Base-by-base conservation (phyloP, 1,140 invertebrate genomes). In the Drosophila yakuba region DNA sequence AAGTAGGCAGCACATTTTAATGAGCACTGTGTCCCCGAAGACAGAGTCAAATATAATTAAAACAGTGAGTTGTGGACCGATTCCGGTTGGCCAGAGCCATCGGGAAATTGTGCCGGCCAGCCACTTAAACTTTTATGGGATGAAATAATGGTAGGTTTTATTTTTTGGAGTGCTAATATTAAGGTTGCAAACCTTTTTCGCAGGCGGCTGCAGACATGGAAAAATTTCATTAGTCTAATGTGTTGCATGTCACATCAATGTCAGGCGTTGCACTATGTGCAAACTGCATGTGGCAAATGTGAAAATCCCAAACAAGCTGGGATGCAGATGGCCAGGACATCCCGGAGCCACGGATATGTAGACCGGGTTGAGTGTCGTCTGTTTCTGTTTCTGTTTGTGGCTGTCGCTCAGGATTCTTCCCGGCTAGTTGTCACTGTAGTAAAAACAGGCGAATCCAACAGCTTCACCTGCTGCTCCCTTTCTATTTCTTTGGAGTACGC, bases 201-300 rank as follows among this genome's bases (percentile, higher is more conserved):
- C 15, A 12, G 55, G 50, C 43, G 54, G 12, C 38, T 5, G 41
- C 45, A 36, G 39, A n/a, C 35, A 17, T 41, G 23, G 47, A 74
- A 43, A 78, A 84, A 71, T 88, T 88, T 86, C 83, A 88, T 86
- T 86, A 82, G 79, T 54, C 83, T 86, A 86, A 88, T 86, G 83
- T 86, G 83, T 86, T 86, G 71, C 75, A 83, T 44, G 83, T 86
- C 83, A 74, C 79, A 86, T 86, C 83, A 88, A 88, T 78, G 83
- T 86, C 83, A 58, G 48, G 50, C 59, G 56, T 51, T 81, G 45
- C 60, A 73, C 44, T 51, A 57, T 80, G 69, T 64, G 77, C 66
- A 61, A 78, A 38, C 43, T 71, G 48, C 36, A 48, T 71, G 67
- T 71, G 80, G 82, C 78, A 82, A 76, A 88, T 86, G 79, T 57